phyloP scores from a whole-genome alignment of 2,888 invertebrate genomes.

The Drosophila affinis region DNA sequence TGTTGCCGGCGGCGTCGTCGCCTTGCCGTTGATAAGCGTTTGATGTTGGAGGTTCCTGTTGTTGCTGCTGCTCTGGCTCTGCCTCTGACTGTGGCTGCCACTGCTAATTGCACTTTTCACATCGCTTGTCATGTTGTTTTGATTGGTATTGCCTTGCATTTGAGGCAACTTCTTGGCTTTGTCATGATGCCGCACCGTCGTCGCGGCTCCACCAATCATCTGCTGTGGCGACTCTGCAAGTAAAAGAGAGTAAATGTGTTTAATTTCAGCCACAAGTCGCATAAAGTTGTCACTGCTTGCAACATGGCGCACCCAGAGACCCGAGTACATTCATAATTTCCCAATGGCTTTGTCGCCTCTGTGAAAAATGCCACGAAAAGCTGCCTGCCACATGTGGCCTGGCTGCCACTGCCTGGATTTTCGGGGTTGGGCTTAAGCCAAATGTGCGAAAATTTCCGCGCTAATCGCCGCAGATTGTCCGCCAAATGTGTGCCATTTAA shows the following conservation, averaged over 20 bases:
- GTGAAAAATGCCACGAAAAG: constrained; percentile 53
- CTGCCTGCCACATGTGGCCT: constrained; percentile 61
- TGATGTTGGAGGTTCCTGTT: constrained; percentile 66
- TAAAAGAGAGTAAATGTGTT: constrained; percentile 20
- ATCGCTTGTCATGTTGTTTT: constrained; percentile 80
- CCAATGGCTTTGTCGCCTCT: constrained; percentile 50
- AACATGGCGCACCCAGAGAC: constrained; percentile 48
- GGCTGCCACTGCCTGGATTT: constrained; percentile 14
- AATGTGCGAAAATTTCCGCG: constrained; percentile 72
- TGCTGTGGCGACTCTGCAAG: constrained; percentile 56
- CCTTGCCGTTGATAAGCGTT: constrained; percentile 71
- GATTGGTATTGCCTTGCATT: constrained; percentile 80
- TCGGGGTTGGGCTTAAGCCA: constrained; percentile 60
- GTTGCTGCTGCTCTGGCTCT: constrained; percentile 47
- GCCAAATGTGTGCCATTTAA: constrained; percentile 77
- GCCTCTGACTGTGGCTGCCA: constrained; percentile 46
- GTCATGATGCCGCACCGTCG: constrained; percentile 61
- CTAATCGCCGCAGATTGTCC: constrained; percentile 75
- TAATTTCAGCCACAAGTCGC: constrained; percentile 46
- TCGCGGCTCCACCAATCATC: constrained; percentile 30
- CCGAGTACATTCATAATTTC: constrained; percentile 45
- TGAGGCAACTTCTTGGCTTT: constrained; percentile 73
- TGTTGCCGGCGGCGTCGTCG: constrained; percentile 50
- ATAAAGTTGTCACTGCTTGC: constrained; percentile 65
- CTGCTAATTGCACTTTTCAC: constrained; percentile 78